Evolutionary conservation across 2,797 vertebrate genomes (phyloP), one percentile per base, ranked within the genome.

Genomic region (Acrossocheilus wenchowensis): DNA sequence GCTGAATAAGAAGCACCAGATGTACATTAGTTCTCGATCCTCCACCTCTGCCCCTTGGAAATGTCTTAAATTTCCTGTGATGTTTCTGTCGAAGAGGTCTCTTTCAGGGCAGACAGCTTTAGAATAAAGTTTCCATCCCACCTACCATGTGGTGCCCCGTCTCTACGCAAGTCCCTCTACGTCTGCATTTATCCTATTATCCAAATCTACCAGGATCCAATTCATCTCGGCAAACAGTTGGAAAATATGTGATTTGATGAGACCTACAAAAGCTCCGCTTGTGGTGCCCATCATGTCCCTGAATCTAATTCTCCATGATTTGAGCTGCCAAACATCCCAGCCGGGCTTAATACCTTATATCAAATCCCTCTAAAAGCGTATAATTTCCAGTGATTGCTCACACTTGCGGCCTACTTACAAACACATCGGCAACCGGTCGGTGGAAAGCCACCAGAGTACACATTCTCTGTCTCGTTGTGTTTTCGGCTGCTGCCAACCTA

Each of bases 311-410:
- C 92, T 87, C 87, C 89, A 8, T 88, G 84, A 91, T 89, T 82
- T 91, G 90, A 93, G 92, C 92, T 94, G 92, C 91, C 90, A 88
- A 92, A 90, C 93, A 92, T 91, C 93, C 92, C 91, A 91, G 91
- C 92, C 90, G 82, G 80, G 91, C 93, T 94, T 94, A 95, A 95
- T 95, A 94, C 93, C 89, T 93, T 93, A 93, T 93, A 94, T 94
- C 92, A 94, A 94, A 95, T 94, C 94, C 93, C 87, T 91, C 91
- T 94, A 93, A 95, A 95, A 94, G 94, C 92, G 86, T 93, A 94
- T 94, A 92, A 95, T 95, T 96, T 95, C 91, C 94, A 93, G 89
- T 94, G 94, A 95, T 94, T 95, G 94, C 93, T 94, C 93, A 93
- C 94, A 94, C 94, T 95, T 94, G 93, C 72, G 93, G 93, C 91